Evolutionary conservation across 2,797 vertebrate genomes (phyloP).

Genomic region (Chrosomus eos): DNA sequence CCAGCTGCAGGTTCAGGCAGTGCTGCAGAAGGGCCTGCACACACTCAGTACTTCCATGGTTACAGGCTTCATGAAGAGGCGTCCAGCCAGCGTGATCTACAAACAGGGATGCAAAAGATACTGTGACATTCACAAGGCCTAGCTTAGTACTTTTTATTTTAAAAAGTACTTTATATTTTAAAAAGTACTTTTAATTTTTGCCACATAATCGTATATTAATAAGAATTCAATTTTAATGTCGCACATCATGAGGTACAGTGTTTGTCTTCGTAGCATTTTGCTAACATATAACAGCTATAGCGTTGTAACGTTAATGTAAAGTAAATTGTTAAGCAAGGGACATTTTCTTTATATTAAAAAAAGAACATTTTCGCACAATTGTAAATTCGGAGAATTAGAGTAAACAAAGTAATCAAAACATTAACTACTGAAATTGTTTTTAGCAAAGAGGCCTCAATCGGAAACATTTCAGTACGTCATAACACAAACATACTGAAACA

Average conservation of each 20-base stretch:
- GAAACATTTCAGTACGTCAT: background rate
- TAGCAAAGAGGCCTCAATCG: slow-evolving; percentile 2
- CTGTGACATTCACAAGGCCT: background rate
- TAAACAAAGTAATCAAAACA: background rate
- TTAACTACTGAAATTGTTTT: background rate
- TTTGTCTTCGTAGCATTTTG: background rate
- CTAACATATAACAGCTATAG: background rate
- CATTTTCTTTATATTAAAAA: background rate
- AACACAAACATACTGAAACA: background rate
- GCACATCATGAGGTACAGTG: background rate
- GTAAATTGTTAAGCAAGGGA: background rate
- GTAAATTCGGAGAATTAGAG: background rate
- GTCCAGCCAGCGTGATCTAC: slow-evolving; percentile 96
- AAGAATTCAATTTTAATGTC: background rate
- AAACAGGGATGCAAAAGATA: slow-evolving; percentile 30
- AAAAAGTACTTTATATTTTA: too few species aligned
- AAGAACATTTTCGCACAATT: background rate
- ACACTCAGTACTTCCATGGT: slow-evolving; percentile 92
- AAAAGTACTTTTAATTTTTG: background rate
- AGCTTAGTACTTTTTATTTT: background rate
- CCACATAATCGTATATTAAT: background rate
- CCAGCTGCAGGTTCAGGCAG: slow-evolving; percentile 85
- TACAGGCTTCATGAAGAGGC: slow-evolving; percentile 96
- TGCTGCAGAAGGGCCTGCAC: slow-evolving; percentile 88
- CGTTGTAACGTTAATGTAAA: background rate